phyloP scores from a whole-genome alignment of 1,140 invertebrate genomes.

The Carposina sasakii region DNA sequence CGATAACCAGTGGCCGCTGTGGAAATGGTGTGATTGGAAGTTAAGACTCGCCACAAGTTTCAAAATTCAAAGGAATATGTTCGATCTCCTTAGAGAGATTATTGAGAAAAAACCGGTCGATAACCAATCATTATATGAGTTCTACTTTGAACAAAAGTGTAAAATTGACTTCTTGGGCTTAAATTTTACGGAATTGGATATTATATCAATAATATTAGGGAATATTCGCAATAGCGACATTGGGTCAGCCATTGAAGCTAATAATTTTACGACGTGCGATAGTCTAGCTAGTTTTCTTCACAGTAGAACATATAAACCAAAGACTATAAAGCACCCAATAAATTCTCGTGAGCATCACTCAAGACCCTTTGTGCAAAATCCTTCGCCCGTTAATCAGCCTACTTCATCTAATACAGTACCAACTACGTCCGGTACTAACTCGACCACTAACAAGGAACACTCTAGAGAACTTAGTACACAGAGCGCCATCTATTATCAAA shows the following conservation, averaged over 20 bases:
- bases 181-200: slow-evolving; percentile 4
- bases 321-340: neutral
- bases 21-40: slow-evolving; percentile 4
- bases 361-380: neutral
- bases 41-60: neutral
- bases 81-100: neutral
- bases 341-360: neutral
- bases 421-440: neutral
- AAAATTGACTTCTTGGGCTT: neutral
- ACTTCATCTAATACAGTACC: neutral
- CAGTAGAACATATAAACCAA: neutral
- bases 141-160: slow-evolving; percentile 1
- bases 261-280: neutral
- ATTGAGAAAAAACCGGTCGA: neutral
- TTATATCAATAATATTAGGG: slow-evolving; percentile 8
- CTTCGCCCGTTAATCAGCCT: neutral
- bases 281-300: slow-evolving; percentile 7
- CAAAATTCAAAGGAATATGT: slow-evolving; percentile 7
- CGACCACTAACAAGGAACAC: neutral
- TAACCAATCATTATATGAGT: slow-evolving; percentile 4
- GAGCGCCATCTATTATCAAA: neutral
- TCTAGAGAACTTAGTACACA: neutral
- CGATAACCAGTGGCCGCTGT: neutral
- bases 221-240: neutral
- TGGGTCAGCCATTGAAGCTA: neutral